Evolutionary conservation across 1,140 invertebrate genomes (phyloP), one percentile per base, ranked within the genome.

Genomic region (Procambarus virginalis): DNA sequence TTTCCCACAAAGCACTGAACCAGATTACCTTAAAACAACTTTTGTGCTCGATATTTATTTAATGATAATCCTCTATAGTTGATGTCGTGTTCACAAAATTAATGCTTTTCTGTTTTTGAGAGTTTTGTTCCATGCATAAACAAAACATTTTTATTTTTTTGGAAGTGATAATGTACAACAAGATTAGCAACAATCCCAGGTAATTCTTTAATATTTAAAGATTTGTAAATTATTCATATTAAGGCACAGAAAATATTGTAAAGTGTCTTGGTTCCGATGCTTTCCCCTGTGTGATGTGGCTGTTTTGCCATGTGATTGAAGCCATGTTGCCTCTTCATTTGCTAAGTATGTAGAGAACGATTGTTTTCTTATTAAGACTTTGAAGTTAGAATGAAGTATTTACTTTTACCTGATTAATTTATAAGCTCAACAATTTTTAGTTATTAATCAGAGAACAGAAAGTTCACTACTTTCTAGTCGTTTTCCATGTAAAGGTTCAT

Each of bases 381-480:
- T 20, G 17, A 58, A 70, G 70, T 55, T 60, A 76, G 70, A 76
- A 34, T 76, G 49, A 51, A 60, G 84, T 75, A 55, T 76, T 77
- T 55, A 60, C 22, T 85, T 76, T 45, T 73, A 77, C 75, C 49
- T 85, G 58, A 76, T 85, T 76, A 85, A 55, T 77, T 55, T 70
- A 55, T 85, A 85, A 85, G 84, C 73, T 85, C 84, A 85, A 77
- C 60, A 22, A 45, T 45, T 77, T 77, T 77, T 58, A 77, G 70
- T 22, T 77, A 77, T 45, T 77, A 45, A 77, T 9, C 73, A 45
- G 75, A 85, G 84, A 85, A 60, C 84, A 76, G 73, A 76, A 76
- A 85, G 73, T 85, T 85, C 84, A 77, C 49, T 51, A 85, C 84
- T 85, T 85, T 85, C 84, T 85, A 85, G 84, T 85, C 84, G 84